Conservation (phyloP, 2,888 invertebrate species). For the Eupithecia tripunctaria region DNA sequence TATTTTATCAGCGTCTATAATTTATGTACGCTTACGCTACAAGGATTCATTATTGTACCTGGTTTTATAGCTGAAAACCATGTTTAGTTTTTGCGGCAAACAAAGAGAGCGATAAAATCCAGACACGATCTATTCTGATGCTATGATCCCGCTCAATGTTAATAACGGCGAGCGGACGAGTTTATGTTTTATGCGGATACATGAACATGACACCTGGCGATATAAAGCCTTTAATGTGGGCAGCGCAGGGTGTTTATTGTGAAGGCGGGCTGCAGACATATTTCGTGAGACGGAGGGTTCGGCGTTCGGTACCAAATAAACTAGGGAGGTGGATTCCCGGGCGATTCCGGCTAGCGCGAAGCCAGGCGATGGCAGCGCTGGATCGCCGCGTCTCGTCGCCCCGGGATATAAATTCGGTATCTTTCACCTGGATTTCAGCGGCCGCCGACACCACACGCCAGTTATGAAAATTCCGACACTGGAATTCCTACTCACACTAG, state of each 20-base stretch:
- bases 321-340: slow-evolving; percentile 58
- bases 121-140: slow-evolving; percentile 42
- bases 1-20: slow-evolving; percentile 55
- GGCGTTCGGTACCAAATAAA: slow-evolving; percentile 65
- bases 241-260: slow-evolving; percentile 69
- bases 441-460: slow-evolving; percentile 63
- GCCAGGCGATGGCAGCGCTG: slow-evolving; percentile 38
- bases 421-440: slow-evolving; percentile 71
- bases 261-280: slow-evolving; percentile 63
- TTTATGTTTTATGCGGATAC: slow-evolving; percentile 62
- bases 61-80: slow-evolving; percentile 23
- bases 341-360: slow-evolving; percentile 44
- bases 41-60: slow-evolving; percentile 37
- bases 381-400: slow-evolving; percentile 63
- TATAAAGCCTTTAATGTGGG: slow-evolving; percentile 69
- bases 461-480: slow-evolving; percentile 82
- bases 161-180: slow-evolving; percentile 57
- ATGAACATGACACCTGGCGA: slow-evolving; percentile 66
- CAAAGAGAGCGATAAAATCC: slow-evolving; percentile 39
- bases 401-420: slow-evolving; percentile 72
- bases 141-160: slow-evolving; percentile 51
- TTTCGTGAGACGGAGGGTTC: slow-evolving; percentile 58
- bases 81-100: slow-evolving; percentile 36
- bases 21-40: slow-evolving; percentile 35
- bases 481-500: slow-evolving; percentile 79